phyloP scores from a whole-genome alignment of 2,797 vertebrate genomes.

The Poecilia picta region DNA sequence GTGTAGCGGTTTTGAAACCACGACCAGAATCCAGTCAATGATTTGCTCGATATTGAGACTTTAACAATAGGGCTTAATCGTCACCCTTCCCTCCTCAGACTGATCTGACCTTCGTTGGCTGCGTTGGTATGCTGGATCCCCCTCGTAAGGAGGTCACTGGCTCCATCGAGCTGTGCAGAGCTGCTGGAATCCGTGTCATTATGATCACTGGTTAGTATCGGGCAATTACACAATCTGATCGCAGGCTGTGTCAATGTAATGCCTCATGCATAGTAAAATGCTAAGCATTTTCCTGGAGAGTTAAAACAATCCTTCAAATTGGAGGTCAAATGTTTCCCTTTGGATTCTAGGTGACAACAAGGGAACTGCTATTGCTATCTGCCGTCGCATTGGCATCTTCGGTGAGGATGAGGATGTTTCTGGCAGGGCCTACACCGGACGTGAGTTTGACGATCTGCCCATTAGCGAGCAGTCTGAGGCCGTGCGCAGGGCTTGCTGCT shows the following conservation, averaged over 20 bases:
- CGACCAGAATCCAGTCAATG: background rate
- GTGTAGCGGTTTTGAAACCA: background rate
- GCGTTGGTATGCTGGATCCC: constrained; percentile 95
- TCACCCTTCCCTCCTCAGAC: constrained; percentile 63
- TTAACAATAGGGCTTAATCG: background rate
- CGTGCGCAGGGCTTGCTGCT: constrained; percentile 87
- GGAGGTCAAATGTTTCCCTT: too few species aligned
- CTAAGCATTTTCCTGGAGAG: too few species aligned
- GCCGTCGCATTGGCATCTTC: constrained; percentile 94
- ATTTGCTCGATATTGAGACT: background rate
- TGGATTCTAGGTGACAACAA: constrained; percentile 87
- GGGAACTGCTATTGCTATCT: constrained; percentile 94
- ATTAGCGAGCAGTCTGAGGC: constrained; percentile 68
- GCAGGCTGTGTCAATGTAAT: constrained; percentile 83
- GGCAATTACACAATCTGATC: constrained; percentile 79
- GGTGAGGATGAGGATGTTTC: constrained; percentile 86
- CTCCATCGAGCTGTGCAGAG: constrained; percentile 89
- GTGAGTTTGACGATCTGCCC: constrained; percentile 91
- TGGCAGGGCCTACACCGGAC: constrained; percentile 86
- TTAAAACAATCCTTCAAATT: too few species aligned
- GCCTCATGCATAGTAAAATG: too few species aligned
- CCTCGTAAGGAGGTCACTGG: constrained; percentile 91
- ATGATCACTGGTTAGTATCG: constrained; percentile 89
- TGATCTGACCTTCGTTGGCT: constrained; percentile 92
- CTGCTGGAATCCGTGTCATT: constrained; percentile 92